These are phyloP conservation scores for Pampus argenteus DNA, from an alignment of 2,797 vertebrate genomes.

Conservation along the genomic window DNA sequence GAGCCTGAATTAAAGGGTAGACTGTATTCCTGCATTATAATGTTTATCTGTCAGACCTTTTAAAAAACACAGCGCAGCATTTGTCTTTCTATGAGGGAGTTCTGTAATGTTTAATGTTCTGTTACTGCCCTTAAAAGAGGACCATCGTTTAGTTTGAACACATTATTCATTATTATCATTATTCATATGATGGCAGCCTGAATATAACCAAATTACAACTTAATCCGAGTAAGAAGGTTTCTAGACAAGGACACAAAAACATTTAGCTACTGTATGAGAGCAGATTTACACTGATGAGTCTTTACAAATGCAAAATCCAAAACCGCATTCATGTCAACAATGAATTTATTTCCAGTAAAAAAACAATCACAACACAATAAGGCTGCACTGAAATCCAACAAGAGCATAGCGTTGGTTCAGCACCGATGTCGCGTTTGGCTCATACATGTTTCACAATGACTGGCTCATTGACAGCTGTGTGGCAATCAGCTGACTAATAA, in stretches of 20 bases:
- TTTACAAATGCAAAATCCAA: background rate
- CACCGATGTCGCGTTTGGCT: no score
- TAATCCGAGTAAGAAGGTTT: slow-evolving; percentile 7
- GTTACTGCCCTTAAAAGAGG: no score
- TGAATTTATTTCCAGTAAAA: background rate
- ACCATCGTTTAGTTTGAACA: no score
- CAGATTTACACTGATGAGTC: background rate
- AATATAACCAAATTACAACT: background rate
- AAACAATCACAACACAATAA: background rate
- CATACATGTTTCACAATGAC: no score
- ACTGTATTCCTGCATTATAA: slow-evolving; percentile 30
- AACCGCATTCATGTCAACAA: slow-evolving; percentile 5
- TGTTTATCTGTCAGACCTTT: slow-evolving; percentile 41
- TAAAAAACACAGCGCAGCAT: slow-evolving; percentile 15
- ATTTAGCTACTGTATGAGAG: background rate
- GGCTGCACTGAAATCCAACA: no score
- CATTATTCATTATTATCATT: no score
- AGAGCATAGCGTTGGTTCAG: no score
- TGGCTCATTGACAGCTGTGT: background rate
- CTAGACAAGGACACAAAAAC: background rate
- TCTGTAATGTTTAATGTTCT: no score
- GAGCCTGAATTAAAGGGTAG: slow-evolving; percentile 16
- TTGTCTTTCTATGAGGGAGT: slow-evolving; percentile 14
- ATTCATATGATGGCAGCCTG: background rate
- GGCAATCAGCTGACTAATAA: background rate